These are phyloP conservation scores for Ostrea edulis DNA, from an alignment of 1,140 invertebrate genomes.

Conservation along the genomic window DNA sequence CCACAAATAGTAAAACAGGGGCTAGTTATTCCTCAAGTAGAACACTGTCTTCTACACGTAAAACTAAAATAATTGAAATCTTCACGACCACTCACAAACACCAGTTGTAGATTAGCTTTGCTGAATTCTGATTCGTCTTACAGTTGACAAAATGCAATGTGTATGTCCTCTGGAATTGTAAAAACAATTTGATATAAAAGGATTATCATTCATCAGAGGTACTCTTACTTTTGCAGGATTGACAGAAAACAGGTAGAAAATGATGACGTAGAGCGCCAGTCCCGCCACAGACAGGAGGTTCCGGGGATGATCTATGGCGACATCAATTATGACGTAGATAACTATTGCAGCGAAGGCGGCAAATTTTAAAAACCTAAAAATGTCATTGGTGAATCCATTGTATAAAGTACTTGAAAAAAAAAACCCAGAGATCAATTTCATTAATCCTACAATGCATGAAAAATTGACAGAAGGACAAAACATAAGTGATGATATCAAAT, in stretches of 20 bases:
- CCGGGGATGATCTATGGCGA: constrained; percentile 62
- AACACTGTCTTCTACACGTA: no score
- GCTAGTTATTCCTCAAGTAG: no score
- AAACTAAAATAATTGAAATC: neutral
- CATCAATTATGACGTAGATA: constrained; percentile 68
- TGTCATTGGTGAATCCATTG: neutral
- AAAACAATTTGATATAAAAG: neutral
- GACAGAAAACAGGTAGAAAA: constrained; percentile 72
- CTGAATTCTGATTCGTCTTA: neutral
- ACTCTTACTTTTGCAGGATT: constrained; percentile 69
- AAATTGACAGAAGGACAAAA: neutral
- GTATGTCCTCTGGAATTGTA: neutral
- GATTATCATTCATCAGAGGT: neutral
- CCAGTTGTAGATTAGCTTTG: neutral
- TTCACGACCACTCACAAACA: neutral
- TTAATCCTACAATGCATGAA: neutral
- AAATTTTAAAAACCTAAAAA: constrained; percentile 58
- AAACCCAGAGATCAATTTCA: neutral
- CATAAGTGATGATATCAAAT: neutral
- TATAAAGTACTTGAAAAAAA: neutral
- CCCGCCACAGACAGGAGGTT: constrained; percentile 73
- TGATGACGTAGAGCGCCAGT: constrained; percentile 66
- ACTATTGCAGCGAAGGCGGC: constrained; percentile 57
- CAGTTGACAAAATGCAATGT: neutral
- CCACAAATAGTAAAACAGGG: no score